These are phyloP conservation scores for Loriculus beryllinus DNA, from an alignment of 2,797 vertebrate genomes.

Conservation along the genomic window DNA sequence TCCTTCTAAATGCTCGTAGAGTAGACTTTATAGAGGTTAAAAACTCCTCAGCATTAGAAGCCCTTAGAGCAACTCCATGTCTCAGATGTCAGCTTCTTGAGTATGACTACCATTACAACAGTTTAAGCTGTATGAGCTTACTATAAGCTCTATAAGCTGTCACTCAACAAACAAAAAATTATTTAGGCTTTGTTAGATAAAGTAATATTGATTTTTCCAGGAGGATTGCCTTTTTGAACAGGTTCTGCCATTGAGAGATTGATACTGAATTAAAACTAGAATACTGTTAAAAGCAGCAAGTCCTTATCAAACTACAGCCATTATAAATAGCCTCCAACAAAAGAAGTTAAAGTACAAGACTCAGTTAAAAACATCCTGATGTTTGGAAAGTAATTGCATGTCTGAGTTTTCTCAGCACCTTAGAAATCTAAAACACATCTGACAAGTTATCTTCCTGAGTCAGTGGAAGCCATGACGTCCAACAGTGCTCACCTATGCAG, in stretches of 20 bases:
- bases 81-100: background rate
- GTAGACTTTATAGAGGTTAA: background rate
- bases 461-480: background rate
- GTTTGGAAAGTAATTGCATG: background rate
- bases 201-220: background rate
- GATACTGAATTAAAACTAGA: background rate
- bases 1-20: background rate
- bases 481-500: accelerated
- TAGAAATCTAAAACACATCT: background rate
- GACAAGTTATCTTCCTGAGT: background rate
- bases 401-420: background rate
- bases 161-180: background rate
- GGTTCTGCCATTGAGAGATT: background rate
- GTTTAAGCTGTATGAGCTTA: background rate
- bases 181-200: background rate
- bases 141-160: background rate
- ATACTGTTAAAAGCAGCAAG: background rate
- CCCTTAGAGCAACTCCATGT: background rate
- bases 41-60: background rate
- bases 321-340: background rate
- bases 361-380: background rate
- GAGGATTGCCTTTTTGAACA: background rate
- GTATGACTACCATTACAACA: background rate
- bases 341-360: background rate
- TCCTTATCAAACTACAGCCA: background rate